These are phyloP conservation scores for Triops cancriformis DNA, from an alignment of 1,140 invertebrate genomes.

Conservation along the genomic window DNA sequence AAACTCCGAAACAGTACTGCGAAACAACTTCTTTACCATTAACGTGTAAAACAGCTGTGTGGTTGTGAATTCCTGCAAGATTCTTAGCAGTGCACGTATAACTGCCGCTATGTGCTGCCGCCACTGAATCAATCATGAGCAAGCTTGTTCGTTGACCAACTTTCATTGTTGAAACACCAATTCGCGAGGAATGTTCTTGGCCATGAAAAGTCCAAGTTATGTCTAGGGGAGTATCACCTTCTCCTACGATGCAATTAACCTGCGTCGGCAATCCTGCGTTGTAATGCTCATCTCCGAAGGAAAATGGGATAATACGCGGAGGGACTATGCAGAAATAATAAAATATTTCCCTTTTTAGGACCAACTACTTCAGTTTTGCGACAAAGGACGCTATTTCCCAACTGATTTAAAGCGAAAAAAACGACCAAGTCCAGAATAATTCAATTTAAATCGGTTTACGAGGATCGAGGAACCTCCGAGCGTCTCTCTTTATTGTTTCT, in stretches of 20 bases:
- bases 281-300: constrained; percentile 47
- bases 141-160: constrained; percentile 60
- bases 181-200: constrained; percentile 39
- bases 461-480: not conserved
- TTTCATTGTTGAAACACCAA: constrained; percentile 41
- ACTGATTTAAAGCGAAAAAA: too few species aligned
- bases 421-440: not conserved
- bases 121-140: constrained; percentile 64
- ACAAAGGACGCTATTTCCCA: not conserved
- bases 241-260: constrained; percentile 69
- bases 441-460: too few species aligned
- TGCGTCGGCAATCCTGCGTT: constrained; percentile 46
- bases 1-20: constrained; percentile 37
- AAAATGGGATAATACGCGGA: constrained; percentile 55
- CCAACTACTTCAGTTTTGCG: not conserved
- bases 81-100: constrained; percentile 67
- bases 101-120: constrained; percentile 62
- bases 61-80: constrained; percentile 40
- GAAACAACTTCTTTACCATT: constrained; percentile 40
- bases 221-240: constrained; percentile 70
- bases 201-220: constrained; percentile 68
- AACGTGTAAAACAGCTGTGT: constrained; percentile 52
- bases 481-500: not conserved
- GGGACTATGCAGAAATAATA: constrained; percentile 43
- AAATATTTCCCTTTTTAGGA: not conserved